Evolutionary conservation across 2,797 vertebrate species (phyloP).

Genomic region (Sebastes iracundus): DNA sequence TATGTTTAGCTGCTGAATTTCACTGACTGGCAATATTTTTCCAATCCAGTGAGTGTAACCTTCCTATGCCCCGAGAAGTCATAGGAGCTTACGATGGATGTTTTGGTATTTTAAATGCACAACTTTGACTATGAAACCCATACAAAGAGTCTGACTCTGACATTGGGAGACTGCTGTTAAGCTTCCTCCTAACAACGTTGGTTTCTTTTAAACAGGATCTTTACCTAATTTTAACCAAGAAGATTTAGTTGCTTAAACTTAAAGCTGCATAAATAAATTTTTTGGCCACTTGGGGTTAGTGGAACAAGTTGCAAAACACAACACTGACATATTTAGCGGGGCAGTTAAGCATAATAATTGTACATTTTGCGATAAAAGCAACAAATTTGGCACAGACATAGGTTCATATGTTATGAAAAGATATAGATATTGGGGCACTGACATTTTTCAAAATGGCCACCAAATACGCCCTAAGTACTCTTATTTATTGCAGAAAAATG

Average conservation of each 20-base stretch:
- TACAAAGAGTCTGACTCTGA: background rate
- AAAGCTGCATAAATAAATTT: background rate
- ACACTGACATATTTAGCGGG: no score
- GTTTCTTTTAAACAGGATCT: background rate
- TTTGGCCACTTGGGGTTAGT: background rate
- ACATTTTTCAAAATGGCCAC: no score
- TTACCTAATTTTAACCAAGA: background rate
- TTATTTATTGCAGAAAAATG: no score
- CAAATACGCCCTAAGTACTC: no score
- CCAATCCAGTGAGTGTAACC: background rate
- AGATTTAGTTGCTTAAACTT: background rate
- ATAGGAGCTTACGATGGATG: background rate
- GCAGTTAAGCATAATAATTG: no score
- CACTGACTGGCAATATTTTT: no score
- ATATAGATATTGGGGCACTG: no score
- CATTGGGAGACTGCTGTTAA: background rate
- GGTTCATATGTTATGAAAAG: no score
- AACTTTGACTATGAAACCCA: background rate
- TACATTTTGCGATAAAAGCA: no score
- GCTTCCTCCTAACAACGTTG: background rate
- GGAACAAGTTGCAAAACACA: background rate
- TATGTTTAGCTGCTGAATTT: background rate
- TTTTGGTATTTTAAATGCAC: background rate
- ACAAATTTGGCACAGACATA: background rate
- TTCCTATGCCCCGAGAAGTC: background rate